These are phyloP conservation scores for Steinernema feltiae DNA, from an alignment of 1,140 invertebrate genomes.

Conservation along the genomic window DNA sequence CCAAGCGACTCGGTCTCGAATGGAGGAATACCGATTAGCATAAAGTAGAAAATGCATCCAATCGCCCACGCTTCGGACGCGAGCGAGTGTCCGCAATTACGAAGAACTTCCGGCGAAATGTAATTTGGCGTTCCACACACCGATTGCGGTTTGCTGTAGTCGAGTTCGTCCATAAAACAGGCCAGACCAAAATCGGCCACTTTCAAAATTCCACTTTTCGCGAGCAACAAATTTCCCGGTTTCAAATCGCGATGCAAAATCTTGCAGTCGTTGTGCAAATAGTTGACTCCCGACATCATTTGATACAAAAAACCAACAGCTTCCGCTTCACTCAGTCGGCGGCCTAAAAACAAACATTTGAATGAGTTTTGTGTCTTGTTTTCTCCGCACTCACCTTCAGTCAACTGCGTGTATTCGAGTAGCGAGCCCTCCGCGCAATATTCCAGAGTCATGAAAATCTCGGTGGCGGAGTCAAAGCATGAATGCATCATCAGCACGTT, in stretches of 20 bases:
- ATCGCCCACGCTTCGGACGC: conserved; percentile 93
- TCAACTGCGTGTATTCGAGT: background rate
- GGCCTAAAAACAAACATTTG: background rate
- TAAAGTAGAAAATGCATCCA: conserved; percentile 89
- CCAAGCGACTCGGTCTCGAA: conserved; percentile 58
- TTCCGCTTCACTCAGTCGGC: background rate
- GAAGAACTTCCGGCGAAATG: conserved; percentile 52
- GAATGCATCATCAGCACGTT: conserved; percentile 6
- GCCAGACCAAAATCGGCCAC: conserved; percentile 1
- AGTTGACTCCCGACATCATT: conserved; percentile 12
- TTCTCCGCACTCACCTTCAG: background rate
- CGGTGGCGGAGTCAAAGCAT: background rate
- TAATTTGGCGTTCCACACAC: conserved; percentile 8
- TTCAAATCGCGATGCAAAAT: conserved; percentile 13
- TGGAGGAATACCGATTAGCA: conserved; percentile 71
- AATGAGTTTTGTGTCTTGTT: too few relatives aligned
- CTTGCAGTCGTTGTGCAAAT: background rate
- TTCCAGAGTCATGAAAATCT: conserved; percentile 12
- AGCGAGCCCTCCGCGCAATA: background rate
- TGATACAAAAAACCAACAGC: conserved; percentile 4
- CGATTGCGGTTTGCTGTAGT: background rate
- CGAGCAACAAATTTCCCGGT: background rate
- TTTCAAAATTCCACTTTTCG: background rate
- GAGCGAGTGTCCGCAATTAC: conserved; percentile 78
- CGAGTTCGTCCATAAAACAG: background rate